Conservation (phyloP, 2,113 vertebrate genomes). For the Rhabdomys dilectus region DNA sequence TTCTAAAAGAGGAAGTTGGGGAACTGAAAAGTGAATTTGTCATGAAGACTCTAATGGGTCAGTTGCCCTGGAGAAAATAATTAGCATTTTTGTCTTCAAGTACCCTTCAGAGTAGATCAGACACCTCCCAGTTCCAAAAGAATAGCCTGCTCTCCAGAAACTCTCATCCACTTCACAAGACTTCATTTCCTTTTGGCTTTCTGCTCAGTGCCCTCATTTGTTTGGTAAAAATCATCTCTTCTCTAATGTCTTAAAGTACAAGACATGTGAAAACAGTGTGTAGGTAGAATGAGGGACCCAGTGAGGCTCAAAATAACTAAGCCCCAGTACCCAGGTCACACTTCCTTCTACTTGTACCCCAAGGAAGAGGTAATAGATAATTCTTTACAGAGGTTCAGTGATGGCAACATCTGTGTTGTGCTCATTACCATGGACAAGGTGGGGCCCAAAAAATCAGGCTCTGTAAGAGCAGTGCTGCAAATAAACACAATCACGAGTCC, state of each 20-base stretch:
- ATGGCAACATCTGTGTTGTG: neutral
- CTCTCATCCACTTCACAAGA: conserved; percentile 13
- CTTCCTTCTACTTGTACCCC: neutral
- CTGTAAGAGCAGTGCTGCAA: neutral
- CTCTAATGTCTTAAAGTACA: neutral
- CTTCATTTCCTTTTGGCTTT: conserved; percentile 26
- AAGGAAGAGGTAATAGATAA: neutral
- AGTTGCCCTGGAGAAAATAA: conserved; percentile 47
- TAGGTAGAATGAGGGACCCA: rapidly evolving
- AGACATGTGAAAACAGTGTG: neutral
- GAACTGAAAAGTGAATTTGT: neutral
- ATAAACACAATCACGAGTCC: neutral
- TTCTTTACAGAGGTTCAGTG: neutral
- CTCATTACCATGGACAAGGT: neutral
- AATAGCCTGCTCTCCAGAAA: neutral
- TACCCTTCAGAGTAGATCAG: neutral
- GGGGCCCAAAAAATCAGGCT: neutral
- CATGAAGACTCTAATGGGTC: neutral
- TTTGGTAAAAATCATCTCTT: neutral
- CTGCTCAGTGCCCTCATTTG: neutral
- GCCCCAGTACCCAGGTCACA: neutral
- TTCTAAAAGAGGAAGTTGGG: neutral
- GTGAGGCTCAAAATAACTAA: neutral
- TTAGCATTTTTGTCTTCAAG: conserved; percentile 13
- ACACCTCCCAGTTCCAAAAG: neutral